Base-by-base conservation (phyloP, 2,113 vertebrate species). In the Terrapene triunguis region DNA sequence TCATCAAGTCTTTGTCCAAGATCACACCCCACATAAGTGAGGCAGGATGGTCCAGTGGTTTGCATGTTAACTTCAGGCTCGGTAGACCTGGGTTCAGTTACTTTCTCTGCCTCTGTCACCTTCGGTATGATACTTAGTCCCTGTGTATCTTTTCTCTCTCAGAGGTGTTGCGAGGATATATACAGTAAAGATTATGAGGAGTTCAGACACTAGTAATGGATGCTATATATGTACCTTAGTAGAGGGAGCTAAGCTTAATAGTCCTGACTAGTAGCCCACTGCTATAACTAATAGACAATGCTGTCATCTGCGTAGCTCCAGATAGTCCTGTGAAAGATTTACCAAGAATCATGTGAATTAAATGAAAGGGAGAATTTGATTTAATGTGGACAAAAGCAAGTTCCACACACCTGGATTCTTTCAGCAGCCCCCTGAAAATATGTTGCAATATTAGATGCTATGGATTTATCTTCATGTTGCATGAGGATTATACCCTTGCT, bases 281-380 rank as follows among this genome's bases (percentile, higher is more conserved):
- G 32, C 62, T 65, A 8, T 65, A 17, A n/a, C 65, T 38, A n/a
- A 14, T 35, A 69, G 32, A 19, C 62, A 69, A 35, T 21, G 62
- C 35, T 69, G 35, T n/a, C 35, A n/a, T n/a, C 32, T 21, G 62
- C 5, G 14, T 16, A 69, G 62, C 62, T 69, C 8, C 35, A n/a
- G 55, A 16, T 65, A 62, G 42, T 79, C 0, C 0, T 5, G 81
- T 29, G 17, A 84, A 80, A n/a, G 1, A 25, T 47, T 25, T 5
- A 6, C 42, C 78, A 81, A 80, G 50, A 74, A 38, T 3, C 5
- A 5, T 22, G 1, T 4, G 72, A n/a, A 94, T 51, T 81, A 14
- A 24, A 7, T 65, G 17, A 48, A 55, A 78, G 57, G 62, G 84
- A 91, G 59, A 22, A 88, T 17, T 3, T 10, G 14, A 19, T 50